Conservation (phyloP, 2,888 invertebrate species). For the Ennomos erosarius region DNA sequence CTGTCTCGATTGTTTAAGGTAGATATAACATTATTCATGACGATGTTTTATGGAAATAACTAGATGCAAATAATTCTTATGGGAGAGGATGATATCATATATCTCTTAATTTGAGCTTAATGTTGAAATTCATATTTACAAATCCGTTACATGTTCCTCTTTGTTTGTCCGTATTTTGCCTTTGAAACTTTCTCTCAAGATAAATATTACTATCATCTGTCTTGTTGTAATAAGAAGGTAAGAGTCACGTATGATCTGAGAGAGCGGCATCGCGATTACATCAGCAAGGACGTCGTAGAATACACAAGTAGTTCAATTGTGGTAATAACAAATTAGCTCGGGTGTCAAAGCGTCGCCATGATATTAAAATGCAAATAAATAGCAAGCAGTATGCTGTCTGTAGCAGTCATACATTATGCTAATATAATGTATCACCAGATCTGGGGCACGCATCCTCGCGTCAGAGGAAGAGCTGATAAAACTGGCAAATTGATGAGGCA, state of each 20-base stretch:
- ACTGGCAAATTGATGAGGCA: constrained; percentile 63
- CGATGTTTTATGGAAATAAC: constrained; percentile 28
- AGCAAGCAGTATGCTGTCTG: constrained; percentile 48
- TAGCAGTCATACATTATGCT: constrained; percentile 51
- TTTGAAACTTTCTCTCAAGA: constrained; percentile 23
- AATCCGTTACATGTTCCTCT: constrained; percentile 20
- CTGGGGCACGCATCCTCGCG: constrained; percentile 71
- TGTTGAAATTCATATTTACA: constrained; percentile 25
- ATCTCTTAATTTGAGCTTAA: constrained; percentile 13
- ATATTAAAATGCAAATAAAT: constrained; percentile 49
- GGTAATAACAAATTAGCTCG: constrained; percentile 34
- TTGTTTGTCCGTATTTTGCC: constrained; percentile 7
- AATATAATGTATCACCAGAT: constrained; percentile 60
- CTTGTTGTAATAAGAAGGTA: constrained; percentile 27
- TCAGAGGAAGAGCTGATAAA: constrained; percentile 65
- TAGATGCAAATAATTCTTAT: constrained; percentile 30
- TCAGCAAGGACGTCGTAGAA: constrained; percentile 31
- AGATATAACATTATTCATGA: constrained; percentile 22
- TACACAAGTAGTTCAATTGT: constrained; percentile 34
- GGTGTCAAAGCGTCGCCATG: constrained; percentile 41
- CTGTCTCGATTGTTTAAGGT: constrained; percentile 35
- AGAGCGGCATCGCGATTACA: constrained; percentile 26
- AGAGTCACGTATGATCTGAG: constrained; percentile 37
- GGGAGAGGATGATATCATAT: constrained; percentile 32
- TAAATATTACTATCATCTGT: constrained; percentile 24